Base-by-base conservation (phyloP, 2,888 invertebrate genomes). In the Drosophila mulleri region DNA sequence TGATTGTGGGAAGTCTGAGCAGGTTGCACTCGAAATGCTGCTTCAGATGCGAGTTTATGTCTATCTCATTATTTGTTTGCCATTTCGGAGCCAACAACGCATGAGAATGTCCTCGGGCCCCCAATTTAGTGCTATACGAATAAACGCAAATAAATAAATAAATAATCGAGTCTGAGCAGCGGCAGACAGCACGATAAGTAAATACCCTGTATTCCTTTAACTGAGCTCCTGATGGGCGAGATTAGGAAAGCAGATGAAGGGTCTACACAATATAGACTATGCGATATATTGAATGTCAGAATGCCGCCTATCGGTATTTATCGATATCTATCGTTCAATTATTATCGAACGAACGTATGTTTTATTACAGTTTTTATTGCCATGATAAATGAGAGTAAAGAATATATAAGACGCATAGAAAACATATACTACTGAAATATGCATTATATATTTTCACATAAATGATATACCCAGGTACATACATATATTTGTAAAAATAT, bases 41-140 rank as follows among this genome's bases (percentile, higher is more conserved):
- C 57, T 61, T 71, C 54, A 67, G 41, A n/a, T 32, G 41, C 42
- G 71, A 58, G 52, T 65, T 62, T 65, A 68, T 72, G 59, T 77
- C 65, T 74, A 70, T 84, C 76, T 85, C 78, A 82, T 85, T 85
- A 87, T 78, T 81, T 86, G 83, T 78, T 87, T 87, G 87, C 84
- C 82, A 84, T 84, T 84, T 87, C 64, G 18, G 65, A 68, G 75
- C 78, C 20, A 41, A 18, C 63, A 65, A 58, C 50, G 63, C 70
- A 67, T 74, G 78, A 75, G 81, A 72, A 80, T 83, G 83, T 87
- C 87, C 83, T 77, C 57, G 83, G 75, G 69, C 42, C 20, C 8
- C 8, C 79, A 75, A 62, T 83, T 78, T 75, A 78, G 60, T 75
- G 78, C 69, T 80, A 76, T 73, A 61, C 72, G 83, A 77, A 69